A percentile compares a stretch with the other conserved stretches of the same genome.
Evolutionary conservation across 2,888 invertebrate genomes (phyloP).

Genomic region (Abrostola tripartita): DNA sequence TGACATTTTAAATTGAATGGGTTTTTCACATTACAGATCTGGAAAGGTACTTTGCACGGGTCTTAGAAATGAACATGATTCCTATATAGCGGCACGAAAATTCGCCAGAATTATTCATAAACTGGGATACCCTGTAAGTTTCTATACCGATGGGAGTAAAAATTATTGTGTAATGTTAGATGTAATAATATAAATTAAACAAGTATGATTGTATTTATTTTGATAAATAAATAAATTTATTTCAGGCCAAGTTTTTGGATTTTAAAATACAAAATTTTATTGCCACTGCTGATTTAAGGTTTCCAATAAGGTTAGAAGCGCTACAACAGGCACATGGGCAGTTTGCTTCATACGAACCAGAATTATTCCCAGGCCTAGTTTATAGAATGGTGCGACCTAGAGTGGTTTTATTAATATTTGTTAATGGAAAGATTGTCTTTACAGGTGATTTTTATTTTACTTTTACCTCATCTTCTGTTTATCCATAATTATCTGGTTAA

Average conservation of each 20-base stretch:
- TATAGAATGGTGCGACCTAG: slow-evolving; percentile 99
- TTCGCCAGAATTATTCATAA: slow-evolving; percentile 95
- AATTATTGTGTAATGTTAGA: not conserved
- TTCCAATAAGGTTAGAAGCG: slow-evolving; percentile 92
- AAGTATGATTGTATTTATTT: not conserved
- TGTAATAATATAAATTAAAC: not conserved
- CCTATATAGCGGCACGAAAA: slow-evolving; percentile 93
- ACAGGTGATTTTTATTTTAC: slow-evolving; percentile 87
- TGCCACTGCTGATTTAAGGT: slow-evolving; percentile 92
- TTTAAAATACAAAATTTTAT: slow-evolving; percentile 94
- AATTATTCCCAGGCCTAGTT: slow-evolving; percentile 99
- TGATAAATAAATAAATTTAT: too few relatives aligned
- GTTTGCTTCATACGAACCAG: slow-evolving; percentile 98
- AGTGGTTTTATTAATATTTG: slow-evolving; percentile 99
- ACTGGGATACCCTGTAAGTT: slow-evolving; percentile 91
- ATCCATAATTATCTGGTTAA: too few relatives aligned
- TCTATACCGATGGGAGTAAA: not conserved
- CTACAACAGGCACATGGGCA: slow-evolving; percentile 92
- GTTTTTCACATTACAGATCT: slow-evolving; percentile 81
- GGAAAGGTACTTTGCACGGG: slow-evolving; percentile 95
- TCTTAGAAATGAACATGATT: slow-evolving; percentile 93
- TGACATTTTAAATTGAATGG: too few relatives aligned
- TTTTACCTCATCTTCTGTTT: not conserved
- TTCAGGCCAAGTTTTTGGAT: slow-evolving; percentile 91
- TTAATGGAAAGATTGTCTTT: slow-evolving; percentile 99